Evolutionary conservation across 1,140 invertebrate genomes (phyloP), one percentile per base, ranked within the genome.

Genomic region (Vanessa tameamea): DNA sequence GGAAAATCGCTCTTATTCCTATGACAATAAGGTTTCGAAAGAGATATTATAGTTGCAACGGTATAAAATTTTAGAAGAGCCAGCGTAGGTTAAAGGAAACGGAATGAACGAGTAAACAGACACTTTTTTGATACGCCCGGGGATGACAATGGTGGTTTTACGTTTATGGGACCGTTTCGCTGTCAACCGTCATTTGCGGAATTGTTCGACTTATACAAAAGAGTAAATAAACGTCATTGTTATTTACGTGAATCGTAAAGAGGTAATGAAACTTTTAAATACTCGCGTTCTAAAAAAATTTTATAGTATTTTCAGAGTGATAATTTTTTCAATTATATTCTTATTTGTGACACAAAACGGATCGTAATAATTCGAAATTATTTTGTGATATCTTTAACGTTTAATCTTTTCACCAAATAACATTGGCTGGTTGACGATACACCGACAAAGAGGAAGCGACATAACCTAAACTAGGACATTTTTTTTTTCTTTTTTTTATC

Each of bases 91-190:
- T 71, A 71, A 51, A 61, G 63, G 20, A 64, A 64, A 53, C 31
- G 50, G 61, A 64, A 55, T 48, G 51, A 55, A 68, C 16, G 51
- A 55, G 61, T 76, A 72, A 72, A 69, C 69, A 76, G 57, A 76
- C 31, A 72, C 55, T 72, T 68, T 72, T 76, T 76, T 76, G 64
- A 64, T 72, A 72, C 69, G 48, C 31, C 63, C 16, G 31, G 16
- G 55, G 61, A 76, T 64, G 69, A 72, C 69, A 50, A 70, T 63
- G 69, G 65, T 68, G 57, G 61, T 76, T 68, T 76, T 76, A 76
- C 37, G 69, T 76, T 76, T 76, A 76, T 76, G 26, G 74, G 50
- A 53, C 26, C 65, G 55, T 57, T 67, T 23, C 15, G 69, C 68
- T 75, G 67, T 75, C 69, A 63, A 63, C 55, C 68, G 15, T 51